Evolutionary conservation across 2,888 invertebrate genomes (phyloP), one percentile per base, ranked within the genome.

Genomic region (Achlya flavicornis): DNA sequence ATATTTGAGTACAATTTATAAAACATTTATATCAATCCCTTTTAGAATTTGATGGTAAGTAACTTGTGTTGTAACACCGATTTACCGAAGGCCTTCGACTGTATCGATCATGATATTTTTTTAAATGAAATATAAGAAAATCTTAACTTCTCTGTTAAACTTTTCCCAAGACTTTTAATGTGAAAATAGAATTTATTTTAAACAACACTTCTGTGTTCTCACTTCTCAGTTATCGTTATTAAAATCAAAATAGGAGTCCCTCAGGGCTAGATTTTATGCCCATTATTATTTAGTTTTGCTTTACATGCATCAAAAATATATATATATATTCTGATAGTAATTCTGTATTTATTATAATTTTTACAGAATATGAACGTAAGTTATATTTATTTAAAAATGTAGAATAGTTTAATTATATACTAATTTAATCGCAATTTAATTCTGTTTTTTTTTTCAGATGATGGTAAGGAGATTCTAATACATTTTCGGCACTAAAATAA

Each of bases 291-390:
- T 53, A 35, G 35, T 14, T 53, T 26, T 26, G 26, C 26, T 26
- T 26, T 26, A 16, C 19, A 19, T 53, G 53, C 10, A 53, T 48
- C 48, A 48, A 4, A 48, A 48, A 48, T 1, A 4, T 26, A n/a
- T 26, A 10, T 46, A 48, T 3, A 2, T 53, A 19, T 4, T 19
- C 4, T 53, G 53, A 53, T 16, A 8, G 48, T 53, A 19, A 53
- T 19, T 19, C 16, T 48, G n/a, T 53, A 16, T 58, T 16, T 61
- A 62, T 58, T n/a, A n/a, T 46, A n/a, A 41, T 64, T 64, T 57
- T 75, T 79, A 46, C 71, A 83, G 83, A 82, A 62, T 83, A 79
- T 60, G 80, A 81, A 68, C 75, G 83, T 83, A 73, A 80, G 83
- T 80, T 59, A 6, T 43, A 57, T 61, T 61, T 32, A 16, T 12